Conservation (phyloP, 1,140 invertebrate species). For the Bombus pascuorum region DNA sequence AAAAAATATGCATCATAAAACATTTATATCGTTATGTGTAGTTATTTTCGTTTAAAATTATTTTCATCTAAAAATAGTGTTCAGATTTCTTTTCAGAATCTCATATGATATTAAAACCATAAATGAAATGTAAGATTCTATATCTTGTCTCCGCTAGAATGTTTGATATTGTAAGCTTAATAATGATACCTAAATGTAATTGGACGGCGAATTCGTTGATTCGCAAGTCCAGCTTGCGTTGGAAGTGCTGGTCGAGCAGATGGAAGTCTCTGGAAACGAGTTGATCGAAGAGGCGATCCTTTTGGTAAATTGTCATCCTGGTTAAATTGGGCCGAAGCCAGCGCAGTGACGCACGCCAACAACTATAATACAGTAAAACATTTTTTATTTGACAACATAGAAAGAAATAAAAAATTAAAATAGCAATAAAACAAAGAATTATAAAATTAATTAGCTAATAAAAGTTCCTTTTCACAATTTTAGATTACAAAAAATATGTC, state of each 20-base stretch:
- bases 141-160: neutral
- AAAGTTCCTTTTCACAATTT: neutral
- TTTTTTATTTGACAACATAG: neutral
- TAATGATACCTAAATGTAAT: conserved; percentile 55
- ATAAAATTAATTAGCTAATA: neutral
- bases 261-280: conserved; percentile 59
- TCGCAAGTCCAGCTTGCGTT: conserved; percentile 57
- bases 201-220: conserved; percentile 68
- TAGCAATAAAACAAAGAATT: neutral
- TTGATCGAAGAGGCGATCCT: conserved; percentile 38
- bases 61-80: neutral
- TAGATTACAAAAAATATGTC: neutral
- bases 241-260: conserved; percentile 25
- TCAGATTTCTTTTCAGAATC: neutral
- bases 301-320: conserved; percentile 37
- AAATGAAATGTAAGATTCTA: neutral
- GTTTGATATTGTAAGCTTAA: neutral
- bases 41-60: neutral
- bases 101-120: neutral
- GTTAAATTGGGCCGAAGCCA: conserved; percentile 65
- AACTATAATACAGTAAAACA: conserved; percentile 55
- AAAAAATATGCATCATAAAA: no score
- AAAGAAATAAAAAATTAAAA: neutral
- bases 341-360: conserved; percentile 63
- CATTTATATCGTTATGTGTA: no score